Percentiles rank a stretch among this genome's conserved stretches.
These are phyloP conservation scores for Protonibea diacanthus DNA, from an alignment of 2,797 vertebrate species.

Conservation along the genomic window DNA sequence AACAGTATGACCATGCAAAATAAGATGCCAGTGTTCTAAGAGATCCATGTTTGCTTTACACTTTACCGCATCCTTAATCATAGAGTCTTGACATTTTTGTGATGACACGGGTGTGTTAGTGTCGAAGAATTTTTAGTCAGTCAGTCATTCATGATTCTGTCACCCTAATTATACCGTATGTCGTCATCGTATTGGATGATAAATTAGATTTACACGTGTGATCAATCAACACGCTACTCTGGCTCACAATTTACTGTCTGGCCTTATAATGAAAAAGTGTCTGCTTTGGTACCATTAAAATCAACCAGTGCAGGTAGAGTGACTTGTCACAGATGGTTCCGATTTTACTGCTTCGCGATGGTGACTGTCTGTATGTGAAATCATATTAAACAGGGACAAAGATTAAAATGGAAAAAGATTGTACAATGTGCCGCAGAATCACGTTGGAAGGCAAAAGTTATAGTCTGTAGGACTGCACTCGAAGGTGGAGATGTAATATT, in stretches of 20 bases:
- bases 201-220: slow-evolving; percentile 22
- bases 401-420: neutral
- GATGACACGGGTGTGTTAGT: neutral
- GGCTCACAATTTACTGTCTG: slow-evolving; percentile 37
- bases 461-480: neutral
- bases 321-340: neutral
- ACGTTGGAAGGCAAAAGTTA: neutral
- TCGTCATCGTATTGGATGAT: slow-evolving; percentile 29
- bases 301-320: neutral
- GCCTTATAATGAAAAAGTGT: slow-evolving; percentile 23
- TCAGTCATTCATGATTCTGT: slow-evolving; percentile 3
- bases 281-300: slow-evolving; percentile 19
- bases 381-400: neutral
- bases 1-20: neutral
- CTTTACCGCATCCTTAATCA: neutral
- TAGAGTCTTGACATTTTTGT: neutral
- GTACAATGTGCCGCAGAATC: neutral
- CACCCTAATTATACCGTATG: slow-evolving; percentile 21
- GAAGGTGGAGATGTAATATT: neutral
- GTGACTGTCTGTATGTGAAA: slow-evolving; percentile 20
- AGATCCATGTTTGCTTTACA: neutral
- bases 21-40: neutral
- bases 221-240: slow-evolving; percentile 40
- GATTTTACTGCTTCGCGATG: slow-evolving; percentile 14
- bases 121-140: slow-evolving; percentile 9